Base-by-base conservation (phyloP, 2,797 vertebrate genomes). In the Sebastiscus tertius region DNA sequence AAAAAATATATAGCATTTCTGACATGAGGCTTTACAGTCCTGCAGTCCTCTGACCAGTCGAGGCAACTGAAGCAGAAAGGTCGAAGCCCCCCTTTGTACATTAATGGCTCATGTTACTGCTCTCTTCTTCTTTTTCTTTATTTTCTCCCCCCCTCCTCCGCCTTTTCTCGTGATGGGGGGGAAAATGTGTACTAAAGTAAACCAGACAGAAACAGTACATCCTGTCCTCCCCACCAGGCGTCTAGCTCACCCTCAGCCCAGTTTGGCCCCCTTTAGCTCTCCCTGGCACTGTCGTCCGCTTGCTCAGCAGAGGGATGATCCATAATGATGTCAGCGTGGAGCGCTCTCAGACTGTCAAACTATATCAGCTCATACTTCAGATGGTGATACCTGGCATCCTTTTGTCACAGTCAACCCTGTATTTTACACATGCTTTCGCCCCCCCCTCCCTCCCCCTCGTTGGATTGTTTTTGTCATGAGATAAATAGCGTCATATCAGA, bases 101-200 rank as follows among this genome's bases (percentile, higher is more conserved):
- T 90, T 91, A 92, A 92, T 88, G 89, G 88, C 90, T 94, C 82
- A 83, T 93, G 93, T 94, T 94, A 94, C 94, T 94, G 91, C 92
- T 89, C 88, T 90, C 66, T 84, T 86, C 63, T 88, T 77, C 11
- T 34, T 52, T 82, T 61, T 39, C 18, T 72, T 65, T 71, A 62
- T 76, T 79, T 39, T 39, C 46, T 63, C 31, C 4, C 61, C 52
- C 46, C 60, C 36, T 39, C 36, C 36, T 55, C 56, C 29, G 34
- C 36, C 31, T 77, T 69, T 69, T 81, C 62, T 80, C 74, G 24
- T 62, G 69, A 86, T 36, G 67, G 59, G 73, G 75, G 86, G 56
- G 22, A 85, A 79, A 74, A 39, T 65, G 72, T 88, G 82, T 90
- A 84, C 87, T 85, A 65, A 88, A 85, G 73, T 82, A 83, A 87